Base-by-base conservation (phyloP, 2,888 invertebrate species). In the Orthonychiurus folsomi region DNA sequence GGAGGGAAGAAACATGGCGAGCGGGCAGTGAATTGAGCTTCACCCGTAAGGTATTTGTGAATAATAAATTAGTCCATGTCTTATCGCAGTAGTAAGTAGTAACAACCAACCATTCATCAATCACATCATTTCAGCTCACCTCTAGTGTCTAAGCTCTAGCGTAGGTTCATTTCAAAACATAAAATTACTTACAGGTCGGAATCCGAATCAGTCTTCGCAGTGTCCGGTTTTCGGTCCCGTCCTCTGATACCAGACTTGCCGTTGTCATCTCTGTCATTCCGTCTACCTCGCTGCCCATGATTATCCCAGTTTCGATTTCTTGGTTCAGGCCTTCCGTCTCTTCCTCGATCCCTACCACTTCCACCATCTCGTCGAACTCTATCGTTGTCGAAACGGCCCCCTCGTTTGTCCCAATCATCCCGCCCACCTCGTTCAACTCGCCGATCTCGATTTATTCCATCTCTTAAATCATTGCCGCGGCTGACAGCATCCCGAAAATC, bases 271-370 rank as follows among this genome's bases (percentile, higher is more conserved):
- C 56, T 55, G 24, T 15, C 24, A 23, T 37, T 28, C 18, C 61
- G 58, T 76, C 76, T 56, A 74, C 70, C 73, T 78, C 66, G 76
- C 78, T 52, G 3, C 20, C 52, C 21, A 23, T 12, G 20, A 52
- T 5, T 78, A 24, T 79, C 76, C 66, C 74, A 75, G 75, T 79
- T 73, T 73, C 75, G n/a, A n/a, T n/a, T 21, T 72, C 76, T 63
- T 74, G 79, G 73, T 74, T 78, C 77, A 50, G 75, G 75, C 61
- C 74, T 74, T 27, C 76, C 75, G 67, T 82, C 77, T 72, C 79
- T 72, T 75, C 79, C 74, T 74, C 79, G 76, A 76, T 55, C 50
- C 23, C 59, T 63, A 54, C 64, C 58, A 12, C 61, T 58, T 50
- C 65, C 65, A 9, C 54, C 56, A 18, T 63, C 63, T 23, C 66